Evolutionary conservation across 2,888 invertebrate genomes (phyloP).

Genomic region (Pristionchus maxplancki): DNA sequence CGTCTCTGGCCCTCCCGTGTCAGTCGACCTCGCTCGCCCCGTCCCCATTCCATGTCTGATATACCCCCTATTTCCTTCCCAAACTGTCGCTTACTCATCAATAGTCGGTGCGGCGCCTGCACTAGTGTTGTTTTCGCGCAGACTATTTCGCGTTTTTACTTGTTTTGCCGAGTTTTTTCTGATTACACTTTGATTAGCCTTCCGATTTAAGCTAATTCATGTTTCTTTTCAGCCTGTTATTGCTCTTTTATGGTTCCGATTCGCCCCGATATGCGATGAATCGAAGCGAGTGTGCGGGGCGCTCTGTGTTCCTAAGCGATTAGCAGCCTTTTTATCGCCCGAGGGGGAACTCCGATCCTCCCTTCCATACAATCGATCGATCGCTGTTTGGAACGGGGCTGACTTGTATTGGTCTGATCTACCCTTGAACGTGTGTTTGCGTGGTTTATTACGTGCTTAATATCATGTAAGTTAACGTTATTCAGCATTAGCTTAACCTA

Average conservation of each 20-base stretch:
- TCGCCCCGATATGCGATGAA: not conserved
- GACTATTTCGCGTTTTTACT: not conserved
- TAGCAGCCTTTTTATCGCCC: constrained; percentile 46
- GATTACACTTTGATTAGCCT: not conserved
- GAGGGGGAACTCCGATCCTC: not conserved
- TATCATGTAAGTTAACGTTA: too few species aligned
- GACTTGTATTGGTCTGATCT: not conserved
- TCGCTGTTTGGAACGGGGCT: not conserved
- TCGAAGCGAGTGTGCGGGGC: not conserved
- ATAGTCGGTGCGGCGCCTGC: not conserved
- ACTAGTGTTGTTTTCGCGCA: not conserved
- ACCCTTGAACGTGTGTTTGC: too few species aligned
- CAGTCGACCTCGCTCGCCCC: constrained; percentile 28
- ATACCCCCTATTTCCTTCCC: not conserved
- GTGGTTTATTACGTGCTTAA: too few species aligned
- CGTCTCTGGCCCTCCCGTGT: constrained; percentile 18
- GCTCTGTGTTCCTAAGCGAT: constrained; percentile 44
- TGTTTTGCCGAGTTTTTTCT: not conserved
- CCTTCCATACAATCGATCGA: not conserved
- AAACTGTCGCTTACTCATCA: constrained; percentile 17
- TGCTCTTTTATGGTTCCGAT: not conserved
- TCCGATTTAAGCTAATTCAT: not conserved
- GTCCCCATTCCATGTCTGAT: constrained; percentile 4
- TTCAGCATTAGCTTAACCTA: too few species aligned
- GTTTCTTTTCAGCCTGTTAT: not conserved